Conservation (phyloP, 1,140 invertebrate species). For the Megalopta genalis region DNA sequence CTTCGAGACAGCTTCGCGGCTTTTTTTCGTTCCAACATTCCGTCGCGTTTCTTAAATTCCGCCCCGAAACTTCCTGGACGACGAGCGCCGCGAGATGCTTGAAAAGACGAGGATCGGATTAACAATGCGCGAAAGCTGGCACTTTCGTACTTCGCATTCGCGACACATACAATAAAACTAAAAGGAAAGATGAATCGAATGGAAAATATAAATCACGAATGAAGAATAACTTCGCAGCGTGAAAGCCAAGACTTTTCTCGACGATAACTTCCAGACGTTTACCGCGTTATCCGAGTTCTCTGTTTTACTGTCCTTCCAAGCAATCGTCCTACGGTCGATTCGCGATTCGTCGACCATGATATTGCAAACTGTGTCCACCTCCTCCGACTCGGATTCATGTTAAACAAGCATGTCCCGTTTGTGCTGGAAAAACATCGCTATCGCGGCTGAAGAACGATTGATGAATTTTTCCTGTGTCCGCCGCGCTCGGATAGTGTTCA, state of each 20-base stretch:
- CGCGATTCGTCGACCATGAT: conserved; percentile 11
- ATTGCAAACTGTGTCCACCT: not conserved
- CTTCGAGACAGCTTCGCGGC: too few species aligned
- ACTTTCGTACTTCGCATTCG: too few species aligned
- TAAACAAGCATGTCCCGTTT: not conserved
- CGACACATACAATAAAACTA: too few species aligned
- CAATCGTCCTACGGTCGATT: not conserved
- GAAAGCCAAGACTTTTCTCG: not conserved
- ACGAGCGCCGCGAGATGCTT: too few species aligned
- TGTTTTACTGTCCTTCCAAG: not conserved
- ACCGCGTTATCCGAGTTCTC: not conserved
- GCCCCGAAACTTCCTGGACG: too few species aligned
- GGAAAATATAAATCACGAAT: too few species aligned
- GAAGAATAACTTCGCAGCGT: too few species aligned
- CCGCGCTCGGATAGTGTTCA: not conserved
- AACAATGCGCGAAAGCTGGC: too few species aligned
- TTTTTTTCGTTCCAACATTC: too few species aligned
- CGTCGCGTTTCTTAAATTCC: too few species aligned
- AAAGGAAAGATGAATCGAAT: too few species aligned
- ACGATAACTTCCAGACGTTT: not conserved
- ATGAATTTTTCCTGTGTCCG: not conserved
- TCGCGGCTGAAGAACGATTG: not conserved
- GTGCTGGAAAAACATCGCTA: not conserved
- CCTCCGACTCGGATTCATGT: conserved; percentile 7
- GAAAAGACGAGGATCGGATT: too few species aligned